Evolutionary conservation across 2,888 invertebrate species (phyloP).

Genomic region (Platycnemis pennipes): DNA sequence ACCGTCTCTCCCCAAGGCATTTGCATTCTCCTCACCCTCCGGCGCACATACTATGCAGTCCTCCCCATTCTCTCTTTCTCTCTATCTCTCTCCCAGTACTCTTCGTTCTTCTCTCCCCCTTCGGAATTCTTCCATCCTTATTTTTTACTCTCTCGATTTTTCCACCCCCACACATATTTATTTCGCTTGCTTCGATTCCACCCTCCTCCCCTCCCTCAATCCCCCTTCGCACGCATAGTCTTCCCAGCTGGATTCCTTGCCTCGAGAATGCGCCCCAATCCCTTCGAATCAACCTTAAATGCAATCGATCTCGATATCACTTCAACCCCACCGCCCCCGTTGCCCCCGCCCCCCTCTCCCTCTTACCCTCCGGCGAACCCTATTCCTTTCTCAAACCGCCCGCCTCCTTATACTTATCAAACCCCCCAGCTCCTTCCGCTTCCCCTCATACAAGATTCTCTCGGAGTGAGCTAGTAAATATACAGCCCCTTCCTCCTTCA

Average conservation of each 20-base stretch:
- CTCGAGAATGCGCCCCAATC: background rate
- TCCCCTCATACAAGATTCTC: background rate
- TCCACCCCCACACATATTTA: background rate
- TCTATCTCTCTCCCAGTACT: background rate
- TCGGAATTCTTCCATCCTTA: background rate
- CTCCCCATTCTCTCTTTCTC: background rate
- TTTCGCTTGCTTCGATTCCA: background rate
- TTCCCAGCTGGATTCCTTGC: slow-evolving; percentile 45
- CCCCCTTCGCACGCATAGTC: background rate
- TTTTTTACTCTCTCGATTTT: background rate
- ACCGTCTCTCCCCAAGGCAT: background rate
- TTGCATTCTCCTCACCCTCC: background rate
- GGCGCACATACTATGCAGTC: background rate
- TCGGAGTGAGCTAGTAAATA: background rate
- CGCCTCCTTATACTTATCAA: too few species aligned
- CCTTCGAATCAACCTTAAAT: slow-evolving; percentile 18
- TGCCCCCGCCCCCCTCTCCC: background rate
- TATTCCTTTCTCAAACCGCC: background rate
- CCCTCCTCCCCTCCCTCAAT: background rate
- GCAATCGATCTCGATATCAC: slow-evolving; percentile 52
- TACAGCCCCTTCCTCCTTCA: background rate
- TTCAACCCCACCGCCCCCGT: background rate
- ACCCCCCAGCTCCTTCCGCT: background rate
- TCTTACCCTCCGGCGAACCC: background rate
- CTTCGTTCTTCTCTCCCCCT: background rate